Percentiles rank a stretch among this genome's conserved stretches.
Conservation (phyloP, 2,113 vertebrate genomes). For the Opisthocomus hoazin region DNA sequence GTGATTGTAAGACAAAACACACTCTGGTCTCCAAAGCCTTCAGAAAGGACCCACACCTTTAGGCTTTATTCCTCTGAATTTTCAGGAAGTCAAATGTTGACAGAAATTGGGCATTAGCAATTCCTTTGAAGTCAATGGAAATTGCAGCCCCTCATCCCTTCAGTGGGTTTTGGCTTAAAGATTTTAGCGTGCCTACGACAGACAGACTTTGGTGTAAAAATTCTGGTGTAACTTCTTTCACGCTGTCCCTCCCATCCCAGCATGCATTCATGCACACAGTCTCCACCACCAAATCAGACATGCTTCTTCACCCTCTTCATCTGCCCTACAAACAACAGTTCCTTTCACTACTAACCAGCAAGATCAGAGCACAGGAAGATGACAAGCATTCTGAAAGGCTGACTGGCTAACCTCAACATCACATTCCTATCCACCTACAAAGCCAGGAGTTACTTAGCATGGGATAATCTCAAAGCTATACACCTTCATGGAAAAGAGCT, state of each 20-base stretch:
- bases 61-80: neutral
- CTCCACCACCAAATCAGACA: neutral
- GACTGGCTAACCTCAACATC: neutral
- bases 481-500: neutral
- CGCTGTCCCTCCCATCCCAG: neutral
- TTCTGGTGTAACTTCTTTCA: neutral
- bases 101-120: neutral
- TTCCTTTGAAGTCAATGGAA: constrained; percentile 17
- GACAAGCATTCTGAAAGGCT: neutral
- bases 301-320: neutral
- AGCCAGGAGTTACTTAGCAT: neutral
- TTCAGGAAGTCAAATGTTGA: neutral
- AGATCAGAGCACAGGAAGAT: neutral
- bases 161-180: neutral
- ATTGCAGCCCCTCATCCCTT: neutral
- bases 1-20: neutral
- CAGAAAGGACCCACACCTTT: neutral
- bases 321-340: neutral
- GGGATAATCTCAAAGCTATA: neutral
- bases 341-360: neutral
- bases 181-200: neutral
- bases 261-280: rapidly evolving
- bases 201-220: neutral
- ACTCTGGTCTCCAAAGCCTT: neutral
- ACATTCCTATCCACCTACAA: neutral